A percentile compares a stretch with the other conserved stretches of the same genome.
Evolutionary conservation across 2,797 vertebrate genomes (phyloP).

Genomic region (Falco biarmicus): DNA sequence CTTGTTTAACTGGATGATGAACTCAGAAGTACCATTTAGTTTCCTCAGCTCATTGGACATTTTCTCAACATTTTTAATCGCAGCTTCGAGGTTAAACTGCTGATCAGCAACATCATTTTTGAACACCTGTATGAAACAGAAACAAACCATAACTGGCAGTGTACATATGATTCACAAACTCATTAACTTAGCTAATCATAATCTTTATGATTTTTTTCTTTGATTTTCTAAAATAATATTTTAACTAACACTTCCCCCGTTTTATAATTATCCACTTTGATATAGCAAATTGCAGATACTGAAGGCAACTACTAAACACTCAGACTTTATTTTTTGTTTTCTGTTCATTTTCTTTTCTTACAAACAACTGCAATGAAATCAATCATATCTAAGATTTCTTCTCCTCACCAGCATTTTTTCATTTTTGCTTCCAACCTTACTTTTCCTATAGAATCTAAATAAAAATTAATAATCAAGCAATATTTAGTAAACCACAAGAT

Average conservation of each 20-base stretch:
- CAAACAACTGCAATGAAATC: background rate
- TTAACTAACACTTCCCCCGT: background rate
- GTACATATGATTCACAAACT: background rate
- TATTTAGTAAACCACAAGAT: slow-evolving; percentile 35
- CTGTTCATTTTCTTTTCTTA: background rate
- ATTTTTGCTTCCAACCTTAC: background rate
- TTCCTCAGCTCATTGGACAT: slow-evolving; percentile 76
- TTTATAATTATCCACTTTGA: background rate
- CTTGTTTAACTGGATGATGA: background rate
- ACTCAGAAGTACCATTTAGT: slow-evolving; percentile 70
- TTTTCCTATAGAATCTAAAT: background rate
- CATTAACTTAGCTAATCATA: background rate
- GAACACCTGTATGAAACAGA: slow-evolving; percentile 54
- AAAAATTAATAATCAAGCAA: background rate
- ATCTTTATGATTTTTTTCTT: background rate
- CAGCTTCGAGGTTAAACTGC: slow-evolving; percentile 62
- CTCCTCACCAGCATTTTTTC: background rate
- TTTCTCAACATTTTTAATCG: slow-evolving; percentile 59
- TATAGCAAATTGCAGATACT: background rate
- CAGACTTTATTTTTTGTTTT: background rate
- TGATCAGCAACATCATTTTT: slow-evolving; percentile 13
- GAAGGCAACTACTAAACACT: background rate
- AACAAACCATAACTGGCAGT: background rate
- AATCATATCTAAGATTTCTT: background rate
- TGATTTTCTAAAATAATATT: background rate